Percentiles rank a stretch among this genome's conserved stretches.
Evolutionary conservation across 2,797 vertebrate genomes (phyloP).

Genomic region (Dermochelys coriacea): DNA sequence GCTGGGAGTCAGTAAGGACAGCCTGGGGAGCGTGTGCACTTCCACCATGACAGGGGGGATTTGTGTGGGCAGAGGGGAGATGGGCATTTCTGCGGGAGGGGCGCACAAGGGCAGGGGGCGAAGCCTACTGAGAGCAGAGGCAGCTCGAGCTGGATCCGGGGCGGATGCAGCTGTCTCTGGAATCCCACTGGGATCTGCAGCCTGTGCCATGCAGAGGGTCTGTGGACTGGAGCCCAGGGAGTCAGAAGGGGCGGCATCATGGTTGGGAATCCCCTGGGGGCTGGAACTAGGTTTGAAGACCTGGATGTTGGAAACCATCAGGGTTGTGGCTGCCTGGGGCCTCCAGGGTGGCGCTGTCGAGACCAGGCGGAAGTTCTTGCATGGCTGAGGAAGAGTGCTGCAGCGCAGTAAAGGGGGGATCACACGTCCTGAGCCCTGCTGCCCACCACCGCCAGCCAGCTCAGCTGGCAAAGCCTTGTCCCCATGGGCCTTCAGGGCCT

Average conservation of each 20-base stretch:
- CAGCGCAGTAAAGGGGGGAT: neutral
- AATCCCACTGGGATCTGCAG: neutral
- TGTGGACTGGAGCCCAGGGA: constrained; percentile 32
- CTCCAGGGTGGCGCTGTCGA: neutral
- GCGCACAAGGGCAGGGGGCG: neutral
- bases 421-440: neutral
- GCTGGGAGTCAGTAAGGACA: neutral
- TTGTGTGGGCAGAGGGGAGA: neutral
- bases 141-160: neutral
- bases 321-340: neutral
- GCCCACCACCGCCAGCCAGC: neutral
- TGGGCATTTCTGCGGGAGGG: neutral
- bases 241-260: neutral
- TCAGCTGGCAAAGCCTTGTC: neutral
- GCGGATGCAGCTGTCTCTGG: neutral
- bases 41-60: neutral
- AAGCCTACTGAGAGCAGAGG: neutral
- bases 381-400: neutral
- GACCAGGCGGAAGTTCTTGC: neutral
- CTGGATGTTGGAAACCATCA: neutral
- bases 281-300: neutral
- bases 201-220: constrained; percentile 25
- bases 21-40: neutral
- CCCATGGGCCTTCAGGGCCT: neutral
- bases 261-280: neutral